Conservation (phyloP, 2,888 invertebrate genomes). For the Nysson spinosus region DNA sequence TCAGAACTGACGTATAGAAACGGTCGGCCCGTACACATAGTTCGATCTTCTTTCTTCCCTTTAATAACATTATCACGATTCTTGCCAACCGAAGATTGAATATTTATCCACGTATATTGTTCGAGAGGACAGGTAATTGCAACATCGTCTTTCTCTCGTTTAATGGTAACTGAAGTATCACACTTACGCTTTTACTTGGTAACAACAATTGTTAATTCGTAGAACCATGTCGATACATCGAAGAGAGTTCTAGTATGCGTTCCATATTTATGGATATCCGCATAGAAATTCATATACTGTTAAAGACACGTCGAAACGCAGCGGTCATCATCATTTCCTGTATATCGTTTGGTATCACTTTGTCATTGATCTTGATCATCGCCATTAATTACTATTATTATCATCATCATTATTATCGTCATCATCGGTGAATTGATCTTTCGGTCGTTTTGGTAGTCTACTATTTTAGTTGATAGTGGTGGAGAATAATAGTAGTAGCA, state of each 20-base stretch:
- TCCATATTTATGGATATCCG: constrained; percentile 2
- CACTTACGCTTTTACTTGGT: constrained; percentile 28
- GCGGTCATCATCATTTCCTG: constrained; percentile 12
- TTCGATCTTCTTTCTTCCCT: not conserved
- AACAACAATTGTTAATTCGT: constrained; percentile 26
- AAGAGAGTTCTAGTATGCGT: constrained; percentile 25
- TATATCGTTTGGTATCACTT: constrained; percentile 2
- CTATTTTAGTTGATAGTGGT: constrained; percentile 48
- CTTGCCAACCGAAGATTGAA: no score
- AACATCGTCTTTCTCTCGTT: constrained; percentile 5
- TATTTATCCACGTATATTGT: no score
- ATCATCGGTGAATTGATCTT: constrained; percentile 44
- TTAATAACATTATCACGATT: not conserved
- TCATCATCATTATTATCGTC: constrained; percentile 28
- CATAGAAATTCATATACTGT: not conserved
- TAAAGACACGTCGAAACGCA: not conserved
- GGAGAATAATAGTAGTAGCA: constrained; percentile 52
- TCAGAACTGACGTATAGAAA: constrained; percentile 2
- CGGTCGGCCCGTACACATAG: not conserved
- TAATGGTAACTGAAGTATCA: constrained; percentile 39
- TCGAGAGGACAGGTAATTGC: no score
- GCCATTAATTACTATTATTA: constrained; percentile 5
- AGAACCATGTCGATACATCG: constrained; percentile 36
- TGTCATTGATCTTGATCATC: constrained; percentile 5
- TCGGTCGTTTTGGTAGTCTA: constrained; percentile 48